Evolutionary conservation across 2,113 vertebrate species (phyloP).

Genomic region (Rhadina sibilatrix): DNA sequence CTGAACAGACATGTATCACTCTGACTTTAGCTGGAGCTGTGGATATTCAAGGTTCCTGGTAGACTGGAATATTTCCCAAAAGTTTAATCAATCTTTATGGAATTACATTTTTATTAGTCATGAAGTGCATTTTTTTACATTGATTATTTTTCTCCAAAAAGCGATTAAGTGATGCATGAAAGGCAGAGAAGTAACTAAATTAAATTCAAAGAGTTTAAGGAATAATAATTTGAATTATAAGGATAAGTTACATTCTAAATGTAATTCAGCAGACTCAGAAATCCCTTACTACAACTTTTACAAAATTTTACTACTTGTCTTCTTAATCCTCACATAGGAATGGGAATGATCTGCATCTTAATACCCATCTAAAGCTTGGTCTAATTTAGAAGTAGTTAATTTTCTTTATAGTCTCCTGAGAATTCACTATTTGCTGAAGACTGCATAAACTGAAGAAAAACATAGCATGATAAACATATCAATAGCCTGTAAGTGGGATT

Average conservation of each 20-base stretch:
- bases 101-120: not conserved
- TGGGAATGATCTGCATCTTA: not conserved
- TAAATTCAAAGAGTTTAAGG: conserved; percentile 11
- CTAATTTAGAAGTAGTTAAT: not conserved
- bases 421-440: not conserved
- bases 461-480: not conserved
- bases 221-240: conserved; percentile 33
- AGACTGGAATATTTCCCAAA: not conserved
- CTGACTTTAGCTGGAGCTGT: not conserved
- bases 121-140: not conserved
- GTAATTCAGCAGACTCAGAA: conserved; percentile 29
- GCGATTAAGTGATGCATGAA: conserved; percentile 16
- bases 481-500: not conserved
- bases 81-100: not conserved
- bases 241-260: conserved; percentile 11
- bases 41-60: not conserved
- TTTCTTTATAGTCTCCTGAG: not conserved
- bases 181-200: conserved; percentile 42
- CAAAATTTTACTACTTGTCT: not conserved
- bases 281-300: not conserved
- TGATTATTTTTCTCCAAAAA: conserved; percentile 38
- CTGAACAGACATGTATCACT: not conserved
- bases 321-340: not conserved
- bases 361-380: not conserved
- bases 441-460: not conserved